These are phyloP conservation scores for Fregata magnificens DNA, from an alignment of 2,113 vertebrate genomes.

Conservation along the genomic window DNA sequence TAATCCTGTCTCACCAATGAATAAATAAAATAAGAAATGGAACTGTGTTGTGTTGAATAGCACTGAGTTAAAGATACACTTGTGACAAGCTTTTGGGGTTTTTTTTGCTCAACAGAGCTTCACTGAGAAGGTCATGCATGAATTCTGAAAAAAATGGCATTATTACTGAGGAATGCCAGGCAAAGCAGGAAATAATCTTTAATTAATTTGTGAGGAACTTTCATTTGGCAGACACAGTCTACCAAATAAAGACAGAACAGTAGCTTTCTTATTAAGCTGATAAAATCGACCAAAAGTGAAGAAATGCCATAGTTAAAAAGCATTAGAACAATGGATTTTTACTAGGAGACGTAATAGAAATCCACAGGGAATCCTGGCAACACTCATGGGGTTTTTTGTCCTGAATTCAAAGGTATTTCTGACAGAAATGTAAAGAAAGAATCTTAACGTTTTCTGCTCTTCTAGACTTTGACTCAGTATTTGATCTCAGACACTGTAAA, in stretches of 20 bases:
- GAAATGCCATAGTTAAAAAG: constrained; percentile 21
- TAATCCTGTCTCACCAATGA: constrained; percentile 41
- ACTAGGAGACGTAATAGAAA: constrained; percentile 16
- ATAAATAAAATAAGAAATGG: constrained; percentile 32
- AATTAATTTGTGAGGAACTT: constrained; percentile 48
- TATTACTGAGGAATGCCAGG: constrained; percentile 34
- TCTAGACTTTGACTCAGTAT: not conserved
- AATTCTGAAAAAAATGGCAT: constrained; percentile 37
- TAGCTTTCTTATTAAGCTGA: constrained; percentile 54
- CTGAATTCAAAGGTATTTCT: constrained; percentile 11
- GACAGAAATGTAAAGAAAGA: not conserved
- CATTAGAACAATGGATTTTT: constrained; percentile 35
- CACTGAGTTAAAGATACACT: not conserved
- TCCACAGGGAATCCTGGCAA: constrained; percentile 47
- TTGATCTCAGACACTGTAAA: not conserved
- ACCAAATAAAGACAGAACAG: constrained; percentile 42
- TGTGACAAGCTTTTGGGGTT: not conserved
- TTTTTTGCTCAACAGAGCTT: not conserved
- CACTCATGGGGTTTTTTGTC: not conserved
- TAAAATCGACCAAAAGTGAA: constrained; percentile 38
- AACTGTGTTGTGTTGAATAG: not conserved
- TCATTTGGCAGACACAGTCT: constrained; percentile 6
- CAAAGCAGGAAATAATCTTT: constrained; percentile 46
- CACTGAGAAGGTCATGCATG: not conserved
- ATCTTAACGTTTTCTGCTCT: not conserved